Evolutionary conservation across 2,888 invertebrate species (phyloP), one percentile per base, ranked within the genome.

Genomic region (Ferrisia virgata): DNA sequence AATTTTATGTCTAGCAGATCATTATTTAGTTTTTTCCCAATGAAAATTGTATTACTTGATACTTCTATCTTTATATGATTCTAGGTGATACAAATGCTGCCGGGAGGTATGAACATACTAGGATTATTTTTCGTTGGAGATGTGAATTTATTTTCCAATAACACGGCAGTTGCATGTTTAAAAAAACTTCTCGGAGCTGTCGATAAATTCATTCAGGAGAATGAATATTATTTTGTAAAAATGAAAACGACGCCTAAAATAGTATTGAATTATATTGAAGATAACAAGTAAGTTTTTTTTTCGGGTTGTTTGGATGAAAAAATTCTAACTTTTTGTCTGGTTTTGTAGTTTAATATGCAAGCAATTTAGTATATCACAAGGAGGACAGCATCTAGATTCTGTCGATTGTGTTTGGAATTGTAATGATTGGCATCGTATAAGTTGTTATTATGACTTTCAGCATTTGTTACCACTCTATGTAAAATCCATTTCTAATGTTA

Each of bases 61-160:
- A 0, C 5, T 2, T 3, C 25, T 58, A 2, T 5, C 9, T 15
- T 58, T 25, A 3, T 11, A 36, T 28, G 15, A 36, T 40, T n/a
- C 33, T 47, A 92, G 92, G 91, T 95, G 0, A 93, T 94, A 1
- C 92, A 95, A 89, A 96, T 97, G 96, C 90, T 97, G 85, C 95
- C 96, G 40, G 97, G 97, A 64, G 97, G 96, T 76, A 92, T 96
- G 91, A 93, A 93, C 89, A 93, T 97, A 79, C 90, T 96, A 88
- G 97, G 94, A 89, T 90, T 96, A 86, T 96, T 96, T 89, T 90
- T 95, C 39, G 92, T 93, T 82, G 93, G 93, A 22, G 91, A 92
- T 85, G 92, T 91, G 86, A 92, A 93, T 87, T 89, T 92, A 83
- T 91, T 94, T 87, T 91, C 90, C 85, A 90, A 92, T 84, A 90